These are phyloP conservation scores for Pristiophorus japonicus DNA, from an alignment of 2,113 vertebrate genomes.

Conservation along the genomic window DNA sequence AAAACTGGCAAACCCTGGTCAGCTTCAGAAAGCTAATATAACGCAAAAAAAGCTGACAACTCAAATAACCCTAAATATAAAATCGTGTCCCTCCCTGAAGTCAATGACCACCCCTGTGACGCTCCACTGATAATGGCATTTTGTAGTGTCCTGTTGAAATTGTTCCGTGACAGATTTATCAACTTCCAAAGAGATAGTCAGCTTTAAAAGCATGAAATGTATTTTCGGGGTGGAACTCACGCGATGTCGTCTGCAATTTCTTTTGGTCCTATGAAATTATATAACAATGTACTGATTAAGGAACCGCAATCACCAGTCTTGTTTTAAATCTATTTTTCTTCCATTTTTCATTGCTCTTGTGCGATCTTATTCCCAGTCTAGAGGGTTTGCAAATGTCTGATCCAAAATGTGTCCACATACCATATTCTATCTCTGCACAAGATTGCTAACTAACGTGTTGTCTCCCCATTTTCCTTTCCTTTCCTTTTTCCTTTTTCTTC, in stretches of 20 bases:
- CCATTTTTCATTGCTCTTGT: neutral
- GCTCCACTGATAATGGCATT: neutral
- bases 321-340: neutral
- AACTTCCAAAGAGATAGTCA: neutral
- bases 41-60: neutral
- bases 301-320: neutral
- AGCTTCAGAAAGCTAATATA: neutral
- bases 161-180: neutral
- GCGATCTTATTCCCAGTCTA: neutral
- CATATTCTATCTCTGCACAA: neutral
- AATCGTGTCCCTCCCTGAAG: neutral
- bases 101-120: neutral
- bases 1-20: neutral
- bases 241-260: neutral
- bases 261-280: neutral
- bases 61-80: neutral
- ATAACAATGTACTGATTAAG: neutral
- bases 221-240: neutral
- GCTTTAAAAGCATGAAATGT: neutral
- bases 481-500: no score
- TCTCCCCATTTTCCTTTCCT: neutral
- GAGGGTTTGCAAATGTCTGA: neutral
- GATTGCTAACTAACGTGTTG: neutral
- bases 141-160: neutral
- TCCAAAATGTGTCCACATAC: neutral